Evolutionary conservation across 2,888 invertebrate species (phyloP), one percentile per base, ranked within the genome.

Genomic region (Resseliella maxima): DNA sequence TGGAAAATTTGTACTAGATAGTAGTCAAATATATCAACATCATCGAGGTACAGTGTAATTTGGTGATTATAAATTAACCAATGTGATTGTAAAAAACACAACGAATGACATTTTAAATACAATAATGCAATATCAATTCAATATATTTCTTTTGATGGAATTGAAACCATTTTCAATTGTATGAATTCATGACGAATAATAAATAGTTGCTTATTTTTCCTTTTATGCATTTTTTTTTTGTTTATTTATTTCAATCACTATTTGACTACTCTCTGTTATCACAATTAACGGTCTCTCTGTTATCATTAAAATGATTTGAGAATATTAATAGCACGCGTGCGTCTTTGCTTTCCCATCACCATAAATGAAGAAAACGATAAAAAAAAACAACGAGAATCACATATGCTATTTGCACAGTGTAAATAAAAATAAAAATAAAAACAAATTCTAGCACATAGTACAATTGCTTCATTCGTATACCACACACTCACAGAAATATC

Each of bases 251-350:
- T n/a, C n/a, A n/a, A n/a, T n/a, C n/a, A n/a, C n/a, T n/a, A n/a
- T 3, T 72, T 2, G 31, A 18, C 35, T 35, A 15, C 3, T 72
- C 35, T 24, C 72, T 18, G 1, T 31, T 35, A 31, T 31, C 72
- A 31, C 72, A 35, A 72, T 72, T 12, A 72, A 72, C 12, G 31
- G 15, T 15, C 27, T 72, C 50, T 50, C n/a, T n/a, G n/a, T n/a
- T n/a, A n/a, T n/a, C 59, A 59, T 59, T 59, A 59, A 59, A 59
- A 59, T 1, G 6, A 59, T 27, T n/a, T 12, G 27, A 59, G 59
- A 59, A 72, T 59, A 59, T 59, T 59, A 59, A 72, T 72, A 72
- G 31, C 31, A 72, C 31, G 72, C 72, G 72, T 35, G 15, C n/a
- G 12, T 72, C 31, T 72, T 72, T 35, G 31, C 72, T 72, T 72